A percentile compares a stretch with the other conserved stretches of the same genome.
Evolutionary conservation across 1,140 invertebrate species (phyloP).

Genomic region (Hyles vespertilio): DNA sequence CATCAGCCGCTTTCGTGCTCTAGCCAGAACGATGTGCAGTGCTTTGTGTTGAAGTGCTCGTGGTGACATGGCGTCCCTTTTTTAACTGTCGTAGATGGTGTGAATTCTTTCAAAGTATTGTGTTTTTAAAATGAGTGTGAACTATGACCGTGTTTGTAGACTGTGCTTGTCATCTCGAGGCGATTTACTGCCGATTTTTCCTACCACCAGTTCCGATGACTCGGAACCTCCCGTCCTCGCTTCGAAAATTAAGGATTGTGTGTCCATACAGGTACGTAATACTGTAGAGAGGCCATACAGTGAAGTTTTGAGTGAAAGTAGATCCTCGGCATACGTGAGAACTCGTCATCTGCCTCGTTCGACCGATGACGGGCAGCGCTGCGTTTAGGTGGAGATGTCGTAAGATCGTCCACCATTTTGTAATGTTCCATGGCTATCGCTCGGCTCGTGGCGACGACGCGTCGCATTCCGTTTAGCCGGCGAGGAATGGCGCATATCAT

Average conservation of each 20-base stretch:
- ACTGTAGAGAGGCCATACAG: conserved; percentile 42
- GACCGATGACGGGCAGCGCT: conserved; percentile 66
- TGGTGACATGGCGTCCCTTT: conserved; percentile 73
- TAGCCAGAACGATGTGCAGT: conserved; percentile 70
- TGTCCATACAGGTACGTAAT: conserved; percentile 78
- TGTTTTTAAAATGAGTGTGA: conserved; percentile 73
- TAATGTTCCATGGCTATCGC: conserved; percentile 71
- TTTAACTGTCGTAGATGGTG: conserved; percentile 54
- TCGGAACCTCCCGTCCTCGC: conserved; percentile 73
- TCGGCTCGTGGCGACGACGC: conserved; percentile 66
- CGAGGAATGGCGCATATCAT: conserved; percentile 55
- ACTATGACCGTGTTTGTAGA: conserved; percentile 77
- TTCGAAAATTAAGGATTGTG: conserved; percentile 78
- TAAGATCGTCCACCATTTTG: conserved; percentile 77
- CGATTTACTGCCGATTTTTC: conserved; percentile 75
- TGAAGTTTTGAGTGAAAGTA: conserved; percentile 70
- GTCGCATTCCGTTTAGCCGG: conserved; percentile 66
- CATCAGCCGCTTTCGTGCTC: conserved; percentile 73
- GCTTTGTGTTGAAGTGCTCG: conserved; percentile 73
- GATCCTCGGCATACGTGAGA: conserved; percentile 68
- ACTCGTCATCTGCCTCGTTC: conserved; percentile 72
- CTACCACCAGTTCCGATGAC: conserved; percentile 75
- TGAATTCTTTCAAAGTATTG: conserved; percentile 48
- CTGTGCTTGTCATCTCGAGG: conserved; percentile 78
- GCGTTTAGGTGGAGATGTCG: conserved; percentile 73